Conservation (phyloP, 2,888 invertebrate species). For the Cistogaster globosa region DNA sequence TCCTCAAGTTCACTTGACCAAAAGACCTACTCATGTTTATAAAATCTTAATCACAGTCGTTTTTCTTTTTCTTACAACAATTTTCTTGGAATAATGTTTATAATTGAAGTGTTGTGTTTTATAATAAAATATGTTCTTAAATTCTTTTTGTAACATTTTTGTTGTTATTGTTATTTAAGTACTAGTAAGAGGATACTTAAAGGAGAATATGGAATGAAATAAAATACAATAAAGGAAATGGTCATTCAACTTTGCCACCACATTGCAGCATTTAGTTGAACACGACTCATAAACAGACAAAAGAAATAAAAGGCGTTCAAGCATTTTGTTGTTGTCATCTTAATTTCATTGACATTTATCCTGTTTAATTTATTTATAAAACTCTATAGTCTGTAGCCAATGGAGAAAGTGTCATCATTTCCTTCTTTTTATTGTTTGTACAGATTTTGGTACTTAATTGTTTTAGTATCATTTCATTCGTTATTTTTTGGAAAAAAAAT, state of each 20-base stretch:
- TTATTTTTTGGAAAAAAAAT: constrained; percentile 49
- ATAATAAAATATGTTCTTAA: constrained; percentile 42
- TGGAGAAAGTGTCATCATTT: neutral
- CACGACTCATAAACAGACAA: constrained; percentile 1
- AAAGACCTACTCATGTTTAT: constrained; percentile 51
- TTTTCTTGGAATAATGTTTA: constrained; percentile 18
- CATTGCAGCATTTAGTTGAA: neutral
- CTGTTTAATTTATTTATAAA: constrained; percentile 63
- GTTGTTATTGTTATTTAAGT: neutral
- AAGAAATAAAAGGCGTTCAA: constrained; percentile 56
- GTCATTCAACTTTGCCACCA: constrained; percentile 16
- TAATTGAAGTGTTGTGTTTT: constrained; percentile 53
- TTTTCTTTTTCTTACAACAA: neutral
- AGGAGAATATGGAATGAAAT: neutral
- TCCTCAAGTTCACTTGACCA: constrained; percentile 46
- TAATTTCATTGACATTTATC: constrained; percentile 69
- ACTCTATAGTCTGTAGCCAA: constrained; percentile 7
- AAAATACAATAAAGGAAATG: constrained; percentile 11
- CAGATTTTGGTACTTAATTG: constrained; percentile 45
- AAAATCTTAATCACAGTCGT: constrained; percentile 34
- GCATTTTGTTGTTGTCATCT: constrained; percentile 62
- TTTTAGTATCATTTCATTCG: constrained; percentile 50
- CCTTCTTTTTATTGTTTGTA: neutral
- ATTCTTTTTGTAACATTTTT: constrained; percentile 9
- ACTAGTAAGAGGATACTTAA: neutral